phyloP scores from a whole-genome alignment of 2,797 vertebrate species.

The Coracias cyanogaster region DNA sequence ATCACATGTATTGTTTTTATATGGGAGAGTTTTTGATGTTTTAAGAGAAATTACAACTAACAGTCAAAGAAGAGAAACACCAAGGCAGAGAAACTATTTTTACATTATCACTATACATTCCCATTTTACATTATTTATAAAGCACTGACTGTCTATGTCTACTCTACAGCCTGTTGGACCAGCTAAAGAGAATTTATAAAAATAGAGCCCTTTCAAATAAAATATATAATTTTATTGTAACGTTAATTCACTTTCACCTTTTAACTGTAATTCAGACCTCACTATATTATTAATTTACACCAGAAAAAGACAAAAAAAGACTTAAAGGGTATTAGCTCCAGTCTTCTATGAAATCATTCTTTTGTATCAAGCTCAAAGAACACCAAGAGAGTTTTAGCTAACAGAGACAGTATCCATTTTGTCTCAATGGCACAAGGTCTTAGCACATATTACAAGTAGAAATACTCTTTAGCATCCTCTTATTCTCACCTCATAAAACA shows the following conservation, averaged over 20 bases:
- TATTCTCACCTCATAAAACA: constrained; percentile 4
- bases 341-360: neutral
- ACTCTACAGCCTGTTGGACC: neutral
- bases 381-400: neutral
- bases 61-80: neutral
- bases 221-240: neutral
- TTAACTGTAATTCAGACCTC: neutral
- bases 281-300: neutral
- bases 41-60: constrained; percentile 3
- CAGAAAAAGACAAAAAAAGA: neutral
- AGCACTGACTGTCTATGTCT: neutral
- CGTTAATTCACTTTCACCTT: neutral
- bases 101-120: neutral
- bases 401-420: neutral
- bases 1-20: neutral
- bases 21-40: neutral
- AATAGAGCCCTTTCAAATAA: neutral
- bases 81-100: neutral
- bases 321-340: neutral
- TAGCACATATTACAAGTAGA: neutral
- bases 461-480: neutral
- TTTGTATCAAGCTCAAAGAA: neutral
- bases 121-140: neutral
- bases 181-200: neutral
- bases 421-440: neutral